Evolutionary conservation across 2,113 vertebrate genomes (phyloP).

Genomic region (Oncorhynchus nerka): DNA sequence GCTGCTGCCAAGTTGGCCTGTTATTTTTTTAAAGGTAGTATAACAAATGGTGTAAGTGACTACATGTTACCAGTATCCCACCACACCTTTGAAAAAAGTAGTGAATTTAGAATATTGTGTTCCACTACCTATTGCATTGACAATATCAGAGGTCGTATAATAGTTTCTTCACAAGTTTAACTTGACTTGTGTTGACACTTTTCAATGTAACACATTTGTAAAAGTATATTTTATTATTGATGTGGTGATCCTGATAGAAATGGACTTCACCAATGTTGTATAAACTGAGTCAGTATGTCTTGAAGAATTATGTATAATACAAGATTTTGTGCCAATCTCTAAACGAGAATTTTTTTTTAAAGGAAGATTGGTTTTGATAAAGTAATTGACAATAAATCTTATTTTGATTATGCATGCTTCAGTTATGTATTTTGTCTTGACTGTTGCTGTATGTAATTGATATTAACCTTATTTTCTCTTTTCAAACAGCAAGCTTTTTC

Average conservation of each 20-base stretch:
- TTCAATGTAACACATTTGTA: conserved; percentile 31
- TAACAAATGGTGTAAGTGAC: conserved; percentile 81
- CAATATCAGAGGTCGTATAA: background rate
- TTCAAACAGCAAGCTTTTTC: conserved; percentile 78
- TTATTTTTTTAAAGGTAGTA: conserved; percentile 97
- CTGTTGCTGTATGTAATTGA: conserved; percentile 40
- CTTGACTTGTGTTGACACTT: conserved; percentile 20
- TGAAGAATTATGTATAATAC: conserved; percentile 46
- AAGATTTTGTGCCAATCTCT: conserved; percentile 32
- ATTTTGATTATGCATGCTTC: conserved; percentile 60
- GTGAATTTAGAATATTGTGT: conserved; percentile 18
- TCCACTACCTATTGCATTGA: conserved; percentile 21
- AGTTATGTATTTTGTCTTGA: conserved; percentile 48
- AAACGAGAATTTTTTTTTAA: conserved; percentile 58
- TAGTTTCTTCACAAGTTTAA: background rate
- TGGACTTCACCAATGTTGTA: conserved; percentile 17
- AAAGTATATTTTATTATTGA: conserved; percentile 10
- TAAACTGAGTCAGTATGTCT: conserved; percentile 11
- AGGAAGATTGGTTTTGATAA: conserved; percentile 47
- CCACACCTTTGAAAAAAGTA: conserved; percentile 27
- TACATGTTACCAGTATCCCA: conserved; percentile 60
- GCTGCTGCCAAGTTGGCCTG: conserved; percentile 94
- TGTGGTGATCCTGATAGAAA: conserved; percentile 3
- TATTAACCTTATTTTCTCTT: conserved; percentile 79
- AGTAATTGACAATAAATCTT: conserved; percentile 70